Percentiles rank a stretch among this genome's conserved stretches.
Evolutionary conservation across 2,888 invertebrate species (phyloP).

Genomic region (Branchipolynoe longqiensis): DNA sequence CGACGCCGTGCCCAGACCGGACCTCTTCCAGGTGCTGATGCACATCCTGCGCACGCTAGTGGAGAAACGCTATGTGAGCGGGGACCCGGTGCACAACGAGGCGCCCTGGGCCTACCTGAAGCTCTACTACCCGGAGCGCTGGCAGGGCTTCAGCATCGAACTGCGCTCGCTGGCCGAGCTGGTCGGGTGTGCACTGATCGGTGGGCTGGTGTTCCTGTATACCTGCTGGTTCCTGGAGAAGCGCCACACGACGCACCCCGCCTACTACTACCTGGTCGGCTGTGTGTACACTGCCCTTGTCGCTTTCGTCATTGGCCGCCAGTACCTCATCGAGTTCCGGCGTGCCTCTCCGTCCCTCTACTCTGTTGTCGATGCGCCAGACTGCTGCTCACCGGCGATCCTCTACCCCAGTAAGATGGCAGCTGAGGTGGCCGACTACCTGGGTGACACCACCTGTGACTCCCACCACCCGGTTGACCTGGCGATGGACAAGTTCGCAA

Average conservation of each 20-base stretch:
- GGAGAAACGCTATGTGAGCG: neutral
- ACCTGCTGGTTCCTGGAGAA: slow-evolving; percentile 11
- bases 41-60: slow-evolving; percentile 63
- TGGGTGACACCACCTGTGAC: neutral
- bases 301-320: slow-evolving; percentile 7
- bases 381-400: slow-evolving; percentile 59
- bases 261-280: slow-evolving; percentile 21
- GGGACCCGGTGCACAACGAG: neutral
- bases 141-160: slow-evolving; percentile 66
- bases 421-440: slow-evolving; percentile 3
- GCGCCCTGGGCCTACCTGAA: slow-evolving; percentile 68
- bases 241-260: slow-evolving; percentile 8
- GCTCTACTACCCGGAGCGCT: slow-evolving; percentile 70
- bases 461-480: slow-evolving; percentile 44
- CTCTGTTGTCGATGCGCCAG: slow-evolving; percentile 44
- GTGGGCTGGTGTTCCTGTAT: slow-evolving; percentile 19
- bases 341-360: slow-evolving; percentile 47
- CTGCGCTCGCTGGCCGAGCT: neutral
- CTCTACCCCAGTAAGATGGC: slow-evolving; percentile 46
- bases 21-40: slow-evolving; percentile 62
- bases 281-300: slow-evolving; percentile 25
- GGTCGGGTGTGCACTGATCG: slow-evolving; percentile 7
- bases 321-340: slow-evolving; percentile 43
- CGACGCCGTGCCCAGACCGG: slow-evolving; percentile 65
- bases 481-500: slow-evolving; percentile 56